Evolutionary conservation across 2,888 invertebrate genomes (phyloP).

Genomic region (Trachelus stipa): DNA sequence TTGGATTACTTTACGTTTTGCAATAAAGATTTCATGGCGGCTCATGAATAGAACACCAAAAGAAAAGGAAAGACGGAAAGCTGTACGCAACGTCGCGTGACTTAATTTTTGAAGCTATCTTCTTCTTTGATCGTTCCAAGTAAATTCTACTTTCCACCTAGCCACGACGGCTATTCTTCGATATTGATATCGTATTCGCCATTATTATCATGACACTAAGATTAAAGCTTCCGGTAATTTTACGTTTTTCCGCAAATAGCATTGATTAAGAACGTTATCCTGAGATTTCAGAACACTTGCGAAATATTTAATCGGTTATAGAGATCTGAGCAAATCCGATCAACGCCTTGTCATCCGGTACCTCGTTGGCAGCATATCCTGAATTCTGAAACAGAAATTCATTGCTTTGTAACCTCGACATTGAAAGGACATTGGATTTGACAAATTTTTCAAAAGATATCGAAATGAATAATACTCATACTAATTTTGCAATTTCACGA

Average conservation of each 20-base stretch:
- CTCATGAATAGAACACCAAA: slow-evolving; percentile 18
- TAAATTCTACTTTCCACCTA: slow-evolving; percentile 12
- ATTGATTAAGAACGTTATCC: slow-evolving; percentile 41
- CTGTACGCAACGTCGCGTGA: slow-evolving; percentile 14
- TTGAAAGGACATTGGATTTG: not conserved
- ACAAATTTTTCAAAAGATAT: not conserved
- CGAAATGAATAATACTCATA: not conserved
- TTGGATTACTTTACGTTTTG: slow-evolving; percentile 27
- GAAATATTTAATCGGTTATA: slow-evolving; percentile 79
- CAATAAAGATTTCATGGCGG: slow-evolving; percentile 23
- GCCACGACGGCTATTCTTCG: slow-evolving; percentile 13
- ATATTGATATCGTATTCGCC: slow-evolving; percentile 10
- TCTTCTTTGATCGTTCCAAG: slow-evolving; percentile 15
- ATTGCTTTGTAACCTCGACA: not conserved
- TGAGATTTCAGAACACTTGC: slow-evolving; percentile 36
- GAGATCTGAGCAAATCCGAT: slow-evolving; percentile 98
- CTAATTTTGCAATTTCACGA: not conserved
- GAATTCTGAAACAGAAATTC: slow-evolving; percentile 70
- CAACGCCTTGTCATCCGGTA: slow-evolving; percentile 93
- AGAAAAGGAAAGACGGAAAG: slow-evolving; percentile 36
- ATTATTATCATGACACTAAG: slow-evolving; percentile 16
- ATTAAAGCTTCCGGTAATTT: slow-evolving; percentile 27
- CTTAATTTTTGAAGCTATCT: slow-evolving; percentile 14
- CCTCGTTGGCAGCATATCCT: slow-evolving; percentile 78
- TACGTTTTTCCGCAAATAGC: slow-evolving; percentile 28